Evolutionary conservation across 2,113 vertebrate genomes (phyloP).

Genomic region (Passer montanus): DNA sequence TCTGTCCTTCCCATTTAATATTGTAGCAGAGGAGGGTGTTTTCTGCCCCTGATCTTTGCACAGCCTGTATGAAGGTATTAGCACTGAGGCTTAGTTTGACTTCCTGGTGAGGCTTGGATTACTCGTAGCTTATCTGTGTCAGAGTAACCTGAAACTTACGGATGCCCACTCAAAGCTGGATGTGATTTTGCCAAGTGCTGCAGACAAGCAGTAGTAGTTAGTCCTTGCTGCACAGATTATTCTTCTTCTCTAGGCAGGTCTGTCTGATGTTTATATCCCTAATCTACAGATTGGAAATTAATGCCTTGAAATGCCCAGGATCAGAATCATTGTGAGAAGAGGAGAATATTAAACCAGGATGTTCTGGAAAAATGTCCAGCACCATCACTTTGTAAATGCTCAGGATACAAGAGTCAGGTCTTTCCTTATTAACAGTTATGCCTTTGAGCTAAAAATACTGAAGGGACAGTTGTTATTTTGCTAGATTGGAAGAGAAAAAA

Average conservation of each 20-base stretch:
- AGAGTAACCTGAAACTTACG: background rate
- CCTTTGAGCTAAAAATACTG: background rate
- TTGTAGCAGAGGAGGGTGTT: background rate
- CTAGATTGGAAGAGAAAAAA: background rate
- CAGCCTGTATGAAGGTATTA: background rate
- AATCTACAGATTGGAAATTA: conserved; percentile 12
- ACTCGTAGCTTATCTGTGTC: background rate
- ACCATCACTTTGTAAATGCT: background rate
- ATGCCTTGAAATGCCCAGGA: background rate
- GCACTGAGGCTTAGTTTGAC: background rate
- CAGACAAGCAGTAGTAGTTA: background rate
- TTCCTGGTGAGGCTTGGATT: background rate
- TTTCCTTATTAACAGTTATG: background rate
- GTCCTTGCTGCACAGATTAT: background rate
- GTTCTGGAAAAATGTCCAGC: background rate
- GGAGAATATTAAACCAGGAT: background rate
- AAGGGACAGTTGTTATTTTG: background rate
- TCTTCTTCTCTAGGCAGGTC: background rate
- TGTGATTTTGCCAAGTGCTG: background rate
- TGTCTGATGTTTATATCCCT: background rate
- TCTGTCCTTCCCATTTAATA: background rate
- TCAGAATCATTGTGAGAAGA: background rate
- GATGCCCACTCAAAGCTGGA: background rate
- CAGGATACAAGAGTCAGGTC: background rate
- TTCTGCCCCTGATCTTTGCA: conserved; percentile 6